phyloP scores from a whole-genome alignment of 2,797 vertebrate genomes.

The Gouania willdenowi region DNA sequence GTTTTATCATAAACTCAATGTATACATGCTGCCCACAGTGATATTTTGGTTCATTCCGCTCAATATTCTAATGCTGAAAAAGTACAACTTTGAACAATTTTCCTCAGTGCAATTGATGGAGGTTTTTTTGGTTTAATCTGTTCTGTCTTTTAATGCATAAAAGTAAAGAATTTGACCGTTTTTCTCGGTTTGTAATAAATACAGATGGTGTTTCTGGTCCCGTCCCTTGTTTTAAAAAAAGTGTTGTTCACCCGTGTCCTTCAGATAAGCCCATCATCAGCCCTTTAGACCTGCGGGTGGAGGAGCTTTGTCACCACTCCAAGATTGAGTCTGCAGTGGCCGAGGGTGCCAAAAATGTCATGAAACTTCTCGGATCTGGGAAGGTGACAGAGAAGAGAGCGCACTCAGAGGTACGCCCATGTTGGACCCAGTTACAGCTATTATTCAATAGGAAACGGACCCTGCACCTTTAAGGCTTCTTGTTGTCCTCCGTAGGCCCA shows the following conservation, averaged over 20 bases:
- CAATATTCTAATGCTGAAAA: too few species aligned
- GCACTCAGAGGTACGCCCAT: constrained; percentile 84
- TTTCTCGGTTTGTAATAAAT: too few species aligned
- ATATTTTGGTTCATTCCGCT: too few species aligned
- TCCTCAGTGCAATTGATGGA: too few species aligned
- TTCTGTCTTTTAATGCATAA: too few species aligned
- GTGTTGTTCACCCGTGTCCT: constrained; percentile 5
- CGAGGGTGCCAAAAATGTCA: constrained; percentile 97
- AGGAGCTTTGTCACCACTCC: constrained; percentile 95
- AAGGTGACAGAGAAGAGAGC: constrained; percentile 96
- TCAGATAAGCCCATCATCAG: constrained; percentile 93
- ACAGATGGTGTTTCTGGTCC: too few species aligned
- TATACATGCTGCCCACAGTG: too few species aligned
- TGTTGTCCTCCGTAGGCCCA: constrained; percentile 77
- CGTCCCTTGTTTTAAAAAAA: too few species aligned
- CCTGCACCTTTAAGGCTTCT: too few species aligned
- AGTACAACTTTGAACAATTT: too few species aligned
- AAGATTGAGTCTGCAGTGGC: constrained; percentile 96
- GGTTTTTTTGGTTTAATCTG: too few species aligned
- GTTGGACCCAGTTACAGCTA: neutral
- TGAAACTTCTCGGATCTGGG: constrained; percentile 92
- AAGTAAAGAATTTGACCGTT: neutral
- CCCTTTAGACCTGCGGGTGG: constrained; percentile 92
- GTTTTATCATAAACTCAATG: too few species aligned
- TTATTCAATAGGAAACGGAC: neutral